Base-by-base conservation (phyloP, 1,140 invertebrate genomes). In the Planococcus citri region DNA sequence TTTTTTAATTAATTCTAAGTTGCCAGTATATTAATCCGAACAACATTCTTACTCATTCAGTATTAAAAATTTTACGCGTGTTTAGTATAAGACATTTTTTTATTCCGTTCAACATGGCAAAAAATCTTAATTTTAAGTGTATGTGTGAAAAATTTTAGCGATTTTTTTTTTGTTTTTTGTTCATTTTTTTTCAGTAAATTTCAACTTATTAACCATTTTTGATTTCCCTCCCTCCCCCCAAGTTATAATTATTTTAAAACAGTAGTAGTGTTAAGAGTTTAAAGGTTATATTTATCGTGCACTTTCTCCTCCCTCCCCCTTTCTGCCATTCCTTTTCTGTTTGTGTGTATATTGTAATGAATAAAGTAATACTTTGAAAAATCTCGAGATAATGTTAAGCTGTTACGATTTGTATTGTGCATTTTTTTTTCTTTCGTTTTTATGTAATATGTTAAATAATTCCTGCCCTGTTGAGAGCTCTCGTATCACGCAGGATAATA, bases 11-110 rank as follows among this genome's bases (percentile, higher is more conserved):
- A 9, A 9, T 64, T 25, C 24, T 64, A 64, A 64, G 60, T 64
- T 25, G 60, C 60, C 60, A 25, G 17, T 64, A 22, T 64, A 25
- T 64, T 64, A 64, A 24, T 64, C 25, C 60, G 60, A 64, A 64
- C 60, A 64, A 64, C 60, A 64, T 64, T 64, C 60, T 64, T 64
- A 64, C 60, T 64, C 60, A 20, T 64, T 64, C 60, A 64, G 60
- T 64, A 64, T 64, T 64, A 64, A 64, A 64, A 27, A 64, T 4
- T 27, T 24, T 64, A 24, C 21, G 60, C 60, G 60, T n/a, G n/a
- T 64, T 64, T 64, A 64, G 60, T 4, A 64, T 64, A 64, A 25
- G 20, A 24, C 24, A 1, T 64, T 64, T 64, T 64, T 25, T 51
- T 51, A n/a, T 51, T 17, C 17, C 17, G 2, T 4, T 51, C n/a